These are phyloP conservation scores for Tenodera sinensis DNA, from an alignment of 2,888 invertebrate genomes.

Conservation along the genomic window DNA sequence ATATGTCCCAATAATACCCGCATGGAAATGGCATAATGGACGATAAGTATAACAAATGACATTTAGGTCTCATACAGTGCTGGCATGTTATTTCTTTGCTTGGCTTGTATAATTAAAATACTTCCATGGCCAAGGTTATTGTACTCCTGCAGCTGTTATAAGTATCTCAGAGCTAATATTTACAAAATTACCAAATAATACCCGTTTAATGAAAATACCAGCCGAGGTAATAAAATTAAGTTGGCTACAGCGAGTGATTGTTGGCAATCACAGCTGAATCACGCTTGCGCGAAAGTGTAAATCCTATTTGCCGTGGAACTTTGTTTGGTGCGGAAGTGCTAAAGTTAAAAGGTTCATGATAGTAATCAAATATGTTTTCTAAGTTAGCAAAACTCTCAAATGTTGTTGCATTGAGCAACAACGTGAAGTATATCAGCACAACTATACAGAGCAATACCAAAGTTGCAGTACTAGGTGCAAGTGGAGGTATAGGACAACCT, in stretches of 20 bases:
- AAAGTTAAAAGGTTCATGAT: neutral
- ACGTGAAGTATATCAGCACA: slow-evolving; percentile 58
- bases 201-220: neutral
- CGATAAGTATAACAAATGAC: no score
- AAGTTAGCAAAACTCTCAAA: slow-evolving; percentile 54
- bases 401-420: slow-evolving; percentile 50
- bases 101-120: no score
- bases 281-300: neutral
- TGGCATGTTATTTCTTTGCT: neutral
- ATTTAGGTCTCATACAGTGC: no score
- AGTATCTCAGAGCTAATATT: no score
- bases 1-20: no score
- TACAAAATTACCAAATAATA: no score
- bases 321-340: neutral
- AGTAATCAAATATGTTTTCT: slow-evolving; percentile 56
- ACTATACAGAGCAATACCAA: slow-evolving; percentile 69
- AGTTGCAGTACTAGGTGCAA: slow-evolving; percentile 94
- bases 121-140: no score
- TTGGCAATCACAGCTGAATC: neutral
- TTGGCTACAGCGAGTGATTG: neutral
- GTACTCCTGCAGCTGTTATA: no score
- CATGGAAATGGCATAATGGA: no score
- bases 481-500: slow-evolving; percentile 98
- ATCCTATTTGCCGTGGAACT: slow-evolving; percentile 1
- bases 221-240: neutral